phyloP scores from a whole-genome alignment of 2,797 vertebrate species.

The Sebastes hubbsi region DNA sequence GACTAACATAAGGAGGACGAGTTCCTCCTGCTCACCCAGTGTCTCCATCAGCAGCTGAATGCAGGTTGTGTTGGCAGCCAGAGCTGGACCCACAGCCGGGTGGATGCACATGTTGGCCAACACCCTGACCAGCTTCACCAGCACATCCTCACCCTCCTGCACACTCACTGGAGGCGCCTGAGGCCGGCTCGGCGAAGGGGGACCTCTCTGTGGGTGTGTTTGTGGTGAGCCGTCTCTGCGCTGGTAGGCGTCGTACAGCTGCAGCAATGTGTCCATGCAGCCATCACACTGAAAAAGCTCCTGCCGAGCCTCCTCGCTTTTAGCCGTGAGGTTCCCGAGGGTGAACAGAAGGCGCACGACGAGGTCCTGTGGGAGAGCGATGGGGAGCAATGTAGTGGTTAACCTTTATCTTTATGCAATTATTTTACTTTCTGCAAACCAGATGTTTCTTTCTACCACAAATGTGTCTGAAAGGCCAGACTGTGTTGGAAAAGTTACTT shows the following conservation, averaged over 20 bases:
- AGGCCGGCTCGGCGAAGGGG: background rate
- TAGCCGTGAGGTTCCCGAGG: slow-evolving; percentile 92
- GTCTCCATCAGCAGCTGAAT: slow-evolving; percentile 86
- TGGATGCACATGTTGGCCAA: slow-evolving; percentile 93
- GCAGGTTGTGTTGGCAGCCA: slow-evolving; percentile 79
- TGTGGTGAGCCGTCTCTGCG: slow-evolving; percentile 47
- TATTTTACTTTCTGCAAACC: background rate
- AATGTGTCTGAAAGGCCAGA: background rate
- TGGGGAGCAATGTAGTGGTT: background rate
- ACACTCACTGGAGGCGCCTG: background rate
- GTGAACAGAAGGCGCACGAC: slow-evolving; percentile 91
- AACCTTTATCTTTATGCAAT: background rate
- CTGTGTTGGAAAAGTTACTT: background rate
- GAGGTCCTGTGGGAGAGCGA: slow-evolving; percentile 84
- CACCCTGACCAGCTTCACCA: slow-evolving; percentile 92
- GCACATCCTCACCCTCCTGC: slow-evolving; percentile 85
- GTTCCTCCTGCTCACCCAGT: slow-evolving; percentile 79
- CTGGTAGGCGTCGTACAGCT: slow-evolving; percentile 85
- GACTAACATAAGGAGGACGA: background rate
- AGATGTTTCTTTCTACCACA: background rate
- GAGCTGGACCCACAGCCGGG: slow-evolving; percentile 79
- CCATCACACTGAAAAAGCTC: slow-evolving; percentile 82
- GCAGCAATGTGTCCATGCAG: slow-evolving; percentile 82
- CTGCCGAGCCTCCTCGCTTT: slow-evolving; percentile 82
- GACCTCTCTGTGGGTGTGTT: background rate